Evolutionary conservation across 1,140 invertebrate species (phyloP).

Genomic region (Drosophila kanapiae): DNA sequence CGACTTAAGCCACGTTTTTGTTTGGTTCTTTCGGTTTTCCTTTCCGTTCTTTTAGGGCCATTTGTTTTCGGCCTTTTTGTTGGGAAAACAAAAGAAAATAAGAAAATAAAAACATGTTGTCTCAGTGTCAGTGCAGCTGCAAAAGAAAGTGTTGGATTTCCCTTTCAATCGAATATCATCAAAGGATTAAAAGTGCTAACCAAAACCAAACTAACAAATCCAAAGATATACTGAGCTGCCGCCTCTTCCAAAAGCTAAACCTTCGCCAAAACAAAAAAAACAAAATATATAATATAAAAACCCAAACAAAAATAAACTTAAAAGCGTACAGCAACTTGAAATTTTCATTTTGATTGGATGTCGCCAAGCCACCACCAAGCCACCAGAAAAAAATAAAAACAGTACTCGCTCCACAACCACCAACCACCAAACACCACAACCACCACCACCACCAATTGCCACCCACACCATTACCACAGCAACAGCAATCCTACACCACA

Average conservation of each 20-base stretch:
- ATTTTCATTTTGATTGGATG: conserved; percentile 66
- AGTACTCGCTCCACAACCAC: conserved; percentile 51
- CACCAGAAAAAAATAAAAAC: conserved; percentile 22
- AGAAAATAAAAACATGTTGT: conserved; percentile 8
- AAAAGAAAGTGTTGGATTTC: conserved; percentile 55
- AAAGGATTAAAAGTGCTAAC: conserved; percentile 30
- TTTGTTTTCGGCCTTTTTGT: conserved; percentile 50
- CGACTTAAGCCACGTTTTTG: conserved; percentile 13
- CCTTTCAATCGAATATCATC: conserved; percentile 25
- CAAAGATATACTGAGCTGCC: conserved; percentile 44
- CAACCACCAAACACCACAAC: conserved; percentile 31
- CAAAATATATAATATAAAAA: conserved; percentile 17
- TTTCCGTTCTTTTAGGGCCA: conserved; percentile 19
- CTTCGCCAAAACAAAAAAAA: conserved; percentile 36
- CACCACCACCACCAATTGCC: conserved; percentile 47
- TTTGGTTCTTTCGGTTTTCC: conserved; percentile 30
- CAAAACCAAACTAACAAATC: conserved; percentile 37
- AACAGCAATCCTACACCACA: conserved; percentile 70
- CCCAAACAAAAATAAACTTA: conserved; percentile 35
- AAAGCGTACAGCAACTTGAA: conserved; percentile 53
- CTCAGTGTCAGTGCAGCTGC: conserved; percentile 51
- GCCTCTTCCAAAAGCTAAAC: conserved; percentile 46
- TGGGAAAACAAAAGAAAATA: conserved; percentile 1
- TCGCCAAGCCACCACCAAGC: conserved; percentile 39
- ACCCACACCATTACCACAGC: conserved; percentile 70